phyloP scores from a whole-genome alignment of 2,113 vertebrate genomes.

The Ursus arctos region DNA sequence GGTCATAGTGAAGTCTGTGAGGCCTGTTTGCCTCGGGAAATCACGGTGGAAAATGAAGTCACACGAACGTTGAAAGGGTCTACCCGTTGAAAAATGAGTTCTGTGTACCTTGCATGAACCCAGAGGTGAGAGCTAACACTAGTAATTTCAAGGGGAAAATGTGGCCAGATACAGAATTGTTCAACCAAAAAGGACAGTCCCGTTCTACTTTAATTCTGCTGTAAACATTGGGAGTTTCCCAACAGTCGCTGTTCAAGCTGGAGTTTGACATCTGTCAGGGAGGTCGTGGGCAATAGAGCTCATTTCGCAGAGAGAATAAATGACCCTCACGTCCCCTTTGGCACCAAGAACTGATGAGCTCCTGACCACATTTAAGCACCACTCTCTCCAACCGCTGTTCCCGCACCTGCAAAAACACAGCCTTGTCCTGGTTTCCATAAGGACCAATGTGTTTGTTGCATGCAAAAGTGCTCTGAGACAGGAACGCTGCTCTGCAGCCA shows the following conservation, averaged over 20 bases:
- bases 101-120: neutral
- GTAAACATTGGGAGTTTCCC: neutral
- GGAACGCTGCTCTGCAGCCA: neutral
- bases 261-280: neutral
- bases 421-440: neutral
- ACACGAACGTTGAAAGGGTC: neutral
- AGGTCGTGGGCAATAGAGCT: rapidly evolving
- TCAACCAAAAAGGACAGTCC: neutral
- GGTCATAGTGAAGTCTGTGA: neutral
- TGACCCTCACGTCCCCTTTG: rapidly evolving
- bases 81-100: neutral
- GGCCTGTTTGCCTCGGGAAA: neutral
- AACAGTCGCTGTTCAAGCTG: neutral
- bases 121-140: neutral
- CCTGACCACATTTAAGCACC: rapidly evolving
- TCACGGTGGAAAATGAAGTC: neutral
- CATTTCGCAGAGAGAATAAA: neutral
- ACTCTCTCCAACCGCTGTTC: neutral
- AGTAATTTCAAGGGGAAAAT: neutral
- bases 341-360: neutral
- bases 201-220: neutral
- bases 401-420: neutral
- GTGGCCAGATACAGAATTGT: neutral
- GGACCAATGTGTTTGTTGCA: neutral
- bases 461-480: neutral